Conservation (phyloP, 2,888 invertebrate species). For the Heliconius ethilla region DNA sequence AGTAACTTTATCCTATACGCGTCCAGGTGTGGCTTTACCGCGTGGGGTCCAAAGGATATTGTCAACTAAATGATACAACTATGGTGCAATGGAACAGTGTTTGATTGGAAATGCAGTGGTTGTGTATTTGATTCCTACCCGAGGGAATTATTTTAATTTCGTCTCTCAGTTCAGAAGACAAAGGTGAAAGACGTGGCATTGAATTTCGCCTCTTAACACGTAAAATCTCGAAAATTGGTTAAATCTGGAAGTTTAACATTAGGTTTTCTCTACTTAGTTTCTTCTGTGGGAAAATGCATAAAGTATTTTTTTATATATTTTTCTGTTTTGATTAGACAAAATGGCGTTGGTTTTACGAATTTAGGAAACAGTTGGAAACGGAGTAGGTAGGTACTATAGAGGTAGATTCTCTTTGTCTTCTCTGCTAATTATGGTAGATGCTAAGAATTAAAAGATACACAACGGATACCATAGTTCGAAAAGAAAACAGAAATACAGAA, state of each 20-base stretch:
- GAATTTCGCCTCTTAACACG: background rate
- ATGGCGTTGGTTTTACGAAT: background rate
- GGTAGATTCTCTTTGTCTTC: no score
- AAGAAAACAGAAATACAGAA: background rate
- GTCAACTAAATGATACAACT: background rate
- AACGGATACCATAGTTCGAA: no score
- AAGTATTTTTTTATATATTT: background rate
- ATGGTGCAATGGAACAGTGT: background rate
- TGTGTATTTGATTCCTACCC: background rate
- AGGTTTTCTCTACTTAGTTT: background rate
- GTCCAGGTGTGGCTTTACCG: constrained; percentile 12
- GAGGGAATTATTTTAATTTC: background rate
- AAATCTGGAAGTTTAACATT: background rate
- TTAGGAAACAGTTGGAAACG: background rate
- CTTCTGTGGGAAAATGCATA: background rate
- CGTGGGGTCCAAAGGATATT: constrained; percentile 10
- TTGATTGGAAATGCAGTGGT: background rate
- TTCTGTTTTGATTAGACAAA: background rate
- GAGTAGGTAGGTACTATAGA: no score
- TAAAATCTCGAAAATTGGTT: background rate
- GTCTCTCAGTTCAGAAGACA: background rate
- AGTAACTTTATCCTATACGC: constrained; percentile 38
- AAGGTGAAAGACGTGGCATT: background rate
- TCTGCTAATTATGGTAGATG: no score
- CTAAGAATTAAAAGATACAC: no score